Evolutionary conservation across 2,797 vertebrate genomes (phyloP), one percentile per base, ranked within the genome.

Genomic region (Acrocephalus scirpaceus): DNA sequence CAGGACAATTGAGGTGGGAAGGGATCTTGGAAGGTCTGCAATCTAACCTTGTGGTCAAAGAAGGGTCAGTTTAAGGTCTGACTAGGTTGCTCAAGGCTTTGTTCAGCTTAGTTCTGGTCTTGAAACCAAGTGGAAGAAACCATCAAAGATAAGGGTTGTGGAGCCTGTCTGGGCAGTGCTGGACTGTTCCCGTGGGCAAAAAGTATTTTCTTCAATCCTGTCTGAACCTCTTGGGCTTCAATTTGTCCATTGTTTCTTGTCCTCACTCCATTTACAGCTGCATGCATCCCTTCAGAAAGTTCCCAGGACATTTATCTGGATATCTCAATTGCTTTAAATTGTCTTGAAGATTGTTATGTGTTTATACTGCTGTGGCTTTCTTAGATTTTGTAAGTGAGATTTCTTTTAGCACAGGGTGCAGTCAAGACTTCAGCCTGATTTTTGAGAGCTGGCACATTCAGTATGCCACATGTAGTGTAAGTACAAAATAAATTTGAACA

Each of bases 191-290:
- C 2, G 0, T 77, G 61, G 62, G 75, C 87, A 77, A 83, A 67
- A 91, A 74, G 12, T 82, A 19, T 74, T 92, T 94, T 83, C 60
- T 93, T 92, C 64, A 21, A 58, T 74, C 38, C 38, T 4, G 11
- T 71, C 64, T 73, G 74, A 85, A 79, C 25, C 42, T 93, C 36
- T 72, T 4, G 7, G 45, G 15, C 65, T 87, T 96, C 86, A 82
- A 20, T 93, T 92, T 89, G n/a, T 89, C 74, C 67, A 66, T 79
- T 95, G 77, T 95, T 94, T 87, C 57, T 94, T 92, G 57, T 89
- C 53, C 20, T 85, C 29, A 27, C 32, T 80, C 57, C 36, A 15
- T 76, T 82, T 94, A 87, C 60, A 86, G 71, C 74, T 93, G 71
- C 45, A 71, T 76, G 32, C 47, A 88, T 90, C 60, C 27, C 45